Evolutionary conservation across 2,888 invertebrate genomes (phyloP).

Genomic region (Noctua pronuba): DNA sequence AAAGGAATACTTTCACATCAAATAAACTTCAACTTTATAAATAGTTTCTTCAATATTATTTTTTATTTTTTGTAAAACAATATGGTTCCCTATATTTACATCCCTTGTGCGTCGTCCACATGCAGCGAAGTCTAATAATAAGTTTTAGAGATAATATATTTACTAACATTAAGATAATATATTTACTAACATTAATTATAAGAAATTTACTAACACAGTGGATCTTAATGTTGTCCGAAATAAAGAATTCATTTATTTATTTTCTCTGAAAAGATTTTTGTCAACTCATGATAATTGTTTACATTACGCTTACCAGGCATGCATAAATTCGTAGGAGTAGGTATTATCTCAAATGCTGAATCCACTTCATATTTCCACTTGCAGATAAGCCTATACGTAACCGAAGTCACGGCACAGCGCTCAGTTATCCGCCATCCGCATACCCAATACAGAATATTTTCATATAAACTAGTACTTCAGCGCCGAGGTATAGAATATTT

Average conservation of each 20-base stretch:
- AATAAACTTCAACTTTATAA: not conserved
- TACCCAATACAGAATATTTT: conserved; percentile 38
- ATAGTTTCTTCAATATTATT: not conserved
- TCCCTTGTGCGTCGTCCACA: too few species aligned
- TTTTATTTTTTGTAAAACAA: too few species aligned
- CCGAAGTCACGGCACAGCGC: conserved; percentile 7
- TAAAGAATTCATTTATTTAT: too few species aligned
- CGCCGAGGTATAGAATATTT: conserved; percentile 31
- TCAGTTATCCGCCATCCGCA: conserved; percentile 11
- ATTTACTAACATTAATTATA: too few species aligned
- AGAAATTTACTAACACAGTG: too few species aligned
- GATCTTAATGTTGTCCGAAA: too few species aligned
- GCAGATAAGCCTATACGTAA: conserved; percentile 5
- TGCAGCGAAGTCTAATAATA: too few species aligned
- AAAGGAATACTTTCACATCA: not conserved
- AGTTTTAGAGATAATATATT: too few species aligned
- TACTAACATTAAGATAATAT: too few species aligned
- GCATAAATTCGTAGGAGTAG: not conserved
- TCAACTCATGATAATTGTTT: not conserved
- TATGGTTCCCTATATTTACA: too few species aligned
- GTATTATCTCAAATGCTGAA: conserved; percentile 1
- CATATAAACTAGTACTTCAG: conserved; percentile 24
- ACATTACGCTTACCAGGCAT: not conserved
- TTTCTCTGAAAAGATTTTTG: not conserved
- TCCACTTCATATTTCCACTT: too few species aligned